These are phyloP conservation scores for Orius insidiosus DNA, from an alignment of 1,140 invertebrate species.

Conservation along the genomic window DNA sequence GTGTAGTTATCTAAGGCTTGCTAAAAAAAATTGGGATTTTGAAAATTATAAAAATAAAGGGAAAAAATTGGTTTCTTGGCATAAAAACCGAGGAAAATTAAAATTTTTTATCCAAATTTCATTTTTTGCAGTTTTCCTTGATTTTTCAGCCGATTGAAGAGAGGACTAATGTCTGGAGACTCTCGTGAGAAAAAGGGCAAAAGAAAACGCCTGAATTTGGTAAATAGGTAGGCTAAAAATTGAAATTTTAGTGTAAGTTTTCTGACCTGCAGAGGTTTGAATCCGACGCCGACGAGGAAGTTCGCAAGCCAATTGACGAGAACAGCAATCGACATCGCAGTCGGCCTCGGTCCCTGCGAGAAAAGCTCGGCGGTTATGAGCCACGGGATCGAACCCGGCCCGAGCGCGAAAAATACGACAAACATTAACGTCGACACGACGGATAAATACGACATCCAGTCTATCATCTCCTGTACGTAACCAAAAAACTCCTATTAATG, in stretches of 20 bases:
- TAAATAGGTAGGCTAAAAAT: too few relatives aligned
- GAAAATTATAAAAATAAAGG: too few relatives aligned
- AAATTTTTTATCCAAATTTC: too few relatives aligned
- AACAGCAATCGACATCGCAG: slow-evolving; percentile 95
- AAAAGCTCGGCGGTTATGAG: slow-evolving; percentile 98
- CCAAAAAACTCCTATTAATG: slow-evolving; percentile 79
- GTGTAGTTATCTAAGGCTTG: slow-evolving; percentile 80
- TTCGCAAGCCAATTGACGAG: slow-evolving; percentile 97
- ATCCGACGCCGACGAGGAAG: slow-evolving; percentile 89
- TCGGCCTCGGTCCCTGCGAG: slow-evolving; percentile 86
- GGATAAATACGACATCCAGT: slow-evolving; percentile 92
- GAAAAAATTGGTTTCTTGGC: too few relatives aligned
- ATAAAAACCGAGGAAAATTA: too few relatives aligned
- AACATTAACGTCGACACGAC: slow-evolving; percentile 85
- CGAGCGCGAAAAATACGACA: slow-evolving; percentile 93
- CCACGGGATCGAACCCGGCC: slow-evolving; percentile 95
- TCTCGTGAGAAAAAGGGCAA: too few relatives aligned
- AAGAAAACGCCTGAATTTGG: too few relatives aligned
- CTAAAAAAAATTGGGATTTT: slow-evolving; percentile 36
- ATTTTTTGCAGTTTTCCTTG: too few relatives aligned
- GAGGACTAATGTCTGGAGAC: too few relatives aligned
- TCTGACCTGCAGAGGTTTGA: slow-evolving; percentile 71
- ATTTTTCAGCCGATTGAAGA: too few relatives aligned
- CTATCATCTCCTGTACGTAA: slow-evolving; percentile 92
- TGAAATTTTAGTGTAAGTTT: too few relatives aligned